phyloP scores from a whole-genome alignment of 1,140 invertebrate species.

The Zeugodacus cucurbitae region DNA sequence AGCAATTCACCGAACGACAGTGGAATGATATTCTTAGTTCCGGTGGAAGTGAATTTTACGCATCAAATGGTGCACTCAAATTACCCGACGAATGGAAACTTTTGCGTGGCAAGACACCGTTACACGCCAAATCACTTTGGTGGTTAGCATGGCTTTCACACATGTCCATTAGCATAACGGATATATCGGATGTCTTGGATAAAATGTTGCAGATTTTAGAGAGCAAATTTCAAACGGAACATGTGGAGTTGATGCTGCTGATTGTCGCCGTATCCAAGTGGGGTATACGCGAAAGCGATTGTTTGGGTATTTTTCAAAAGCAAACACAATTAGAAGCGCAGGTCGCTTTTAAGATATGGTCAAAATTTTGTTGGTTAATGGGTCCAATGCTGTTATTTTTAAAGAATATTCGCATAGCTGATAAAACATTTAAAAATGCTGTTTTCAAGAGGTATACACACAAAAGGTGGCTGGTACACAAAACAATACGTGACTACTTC shows the following conservation, averaged over 20 bases:
- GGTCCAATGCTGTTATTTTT: slow-evolving; percentile 64
- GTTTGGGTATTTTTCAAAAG: slow-evolving; percentile 61
- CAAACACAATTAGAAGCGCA: slow-evolving; percentile 60
- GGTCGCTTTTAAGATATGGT: slow-evolving; percentile 64
- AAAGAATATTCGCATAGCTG: slow-evolving; percentile 63
- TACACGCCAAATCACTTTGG: slow-evolving; percentile 64
- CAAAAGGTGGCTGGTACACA: slow-evolving; percentile 63
- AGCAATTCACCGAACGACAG: slow-evolving; percentile 61
- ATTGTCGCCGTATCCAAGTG: slow-evolving; percentile 59
- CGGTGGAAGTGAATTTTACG: slow-evolving; percentile 63
- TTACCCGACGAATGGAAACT: slow-evolving; percentile 62
- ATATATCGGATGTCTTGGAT: slow-evolving; percentile 57
- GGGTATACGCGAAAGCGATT: slow-evolving; percentile 62
- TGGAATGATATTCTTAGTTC: slow-evolving; percentile 64
- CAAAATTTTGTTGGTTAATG: slow-evolving; percentile 66
- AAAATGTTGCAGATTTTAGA: slow-evolving; percentile 60
- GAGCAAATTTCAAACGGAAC: slow-evolving; percentile 56
- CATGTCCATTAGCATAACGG: slow-evolving; percentile 56
- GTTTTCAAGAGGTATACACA: slow-evolving; percentile 60
- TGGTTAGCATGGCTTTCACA: slow-evolving; percentile 65
- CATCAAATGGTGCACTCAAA: slow-evolving; percentile 62
- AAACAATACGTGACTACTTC: slow-evolving; percentile 62
- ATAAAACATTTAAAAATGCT: slow-evolving; percentile 57
- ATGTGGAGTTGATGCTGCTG: slow-evolving; percentile 59
- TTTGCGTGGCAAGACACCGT: slow-evolving; percentile 60